Percentiles rank a stretch among this genome's conserved stretches.
Evolutionary conservation across 2,113 vertebrate species (phyloP).

Genomic region (Pedionomus torquatus): DNA sequence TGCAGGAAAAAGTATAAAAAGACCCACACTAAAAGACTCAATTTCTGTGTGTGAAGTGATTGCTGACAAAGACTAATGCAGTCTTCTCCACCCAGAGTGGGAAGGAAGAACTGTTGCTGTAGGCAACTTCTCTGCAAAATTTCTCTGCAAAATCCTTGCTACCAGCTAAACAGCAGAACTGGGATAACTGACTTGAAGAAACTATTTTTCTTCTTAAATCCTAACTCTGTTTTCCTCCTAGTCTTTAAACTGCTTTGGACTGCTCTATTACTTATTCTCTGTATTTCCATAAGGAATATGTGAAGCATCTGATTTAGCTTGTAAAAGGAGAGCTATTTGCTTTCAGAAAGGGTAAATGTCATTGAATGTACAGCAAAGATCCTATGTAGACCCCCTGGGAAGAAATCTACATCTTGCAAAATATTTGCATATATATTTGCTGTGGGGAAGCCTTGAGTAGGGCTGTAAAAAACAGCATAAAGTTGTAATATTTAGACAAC

Average conservation of each 20-base stretch:
- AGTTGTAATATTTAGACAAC: neutral
- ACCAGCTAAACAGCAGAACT: neutral
- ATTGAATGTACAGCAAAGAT: neutral
- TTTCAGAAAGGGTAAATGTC: neutral
- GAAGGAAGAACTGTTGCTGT: neutral
- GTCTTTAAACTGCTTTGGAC: neutral
- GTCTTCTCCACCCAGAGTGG: neutral
- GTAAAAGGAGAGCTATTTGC: neutral
- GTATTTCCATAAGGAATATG: neutral
- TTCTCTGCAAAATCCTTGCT: neutral
- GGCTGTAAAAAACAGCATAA: neutral
- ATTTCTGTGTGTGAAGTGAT: neutral
- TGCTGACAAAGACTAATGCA: neutral
- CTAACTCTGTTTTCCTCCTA: neutral
- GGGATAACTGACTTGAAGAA: neutral
- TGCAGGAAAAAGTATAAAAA: neutral
- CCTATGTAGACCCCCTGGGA: neutral
- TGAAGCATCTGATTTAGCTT: accelerated
- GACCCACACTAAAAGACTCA: neutral
- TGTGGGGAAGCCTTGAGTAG: neutral
- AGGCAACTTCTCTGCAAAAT: neutral
- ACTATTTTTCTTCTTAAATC: neutral
- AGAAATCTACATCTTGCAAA: neutral
- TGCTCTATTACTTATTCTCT: neutral
- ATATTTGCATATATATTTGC: neutral